A percentile compares a stretch with the other conserved stretches of the same genome.
Conservation (phyloP, 1,140 invertebrate species). For the Ceratosolen solmsi region DNA sequence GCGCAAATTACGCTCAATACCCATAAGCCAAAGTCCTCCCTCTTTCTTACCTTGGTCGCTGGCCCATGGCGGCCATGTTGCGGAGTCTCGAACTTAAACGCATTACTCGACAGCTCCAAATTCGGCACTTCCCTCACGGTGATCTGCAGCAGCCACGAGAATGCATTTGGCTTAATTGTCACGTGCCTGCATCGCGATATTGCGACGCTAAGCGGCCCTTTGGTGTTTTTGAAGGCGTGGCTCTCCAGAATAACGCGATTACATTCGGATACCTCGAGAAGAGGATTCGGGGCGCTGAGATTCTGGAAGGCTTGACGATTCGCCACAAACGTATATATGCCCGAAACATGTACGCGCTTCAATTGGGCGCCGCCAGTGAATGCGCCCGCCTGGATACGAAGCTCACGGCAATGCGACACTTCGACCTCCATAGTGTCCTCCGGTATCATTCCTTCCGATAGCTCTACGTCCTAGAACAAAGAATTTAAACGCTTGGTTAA, state of each 20-base stretch:
- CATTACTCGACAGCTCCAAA: constrained; percentile 74
- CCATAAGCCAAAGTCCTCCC: too few species aligned
- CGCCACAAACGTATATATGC: constrained; percentile 71
- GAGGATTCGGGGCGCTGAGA: constrained; percentile 71
- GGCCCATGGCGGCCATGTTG: constrained; percentile 74
- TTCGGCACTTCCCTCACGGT: constrained; percentile 75
- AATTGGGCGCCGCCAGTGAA: constrained; percentile 70
- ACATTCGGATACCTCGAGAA: constrained; percentile 75
- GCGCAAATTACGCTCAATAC: too few species aligned
- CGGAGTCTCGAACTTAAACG: constrained; percentile 78
- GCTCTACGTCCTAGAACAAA: constrained; percentile 73
- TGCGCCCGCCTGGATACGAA: constrained; percentile 74
- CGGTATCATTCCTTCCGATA: constrained; percentile 74
- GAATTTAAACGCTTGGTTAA: constrained; percentile 27
- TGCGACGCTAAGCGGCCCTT: constrained; percentile 76
- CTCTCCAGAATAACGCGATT: constrained; percentile 74
- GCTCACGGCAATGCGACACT: constrained; percentile 74
- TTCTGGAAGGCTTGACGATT: constrained; percentile 75
- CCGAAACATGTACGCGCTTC: constrained; percentile 71
- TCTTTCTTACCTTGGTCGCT: constrained; percentile 76
- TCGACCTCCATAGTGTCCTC: constrained; percentile 75
- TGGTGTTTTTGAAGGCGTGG: constrained; percentile 74
- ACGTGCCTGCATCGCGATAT: constrained; percentile 76
- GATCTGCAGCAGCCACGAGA: constrained; percentile 78
- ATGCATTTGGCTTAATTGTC: constrained; percentile 76